These are phyloP conservation scores for Bovichtus diacanthus DNA, from an alignment of 2,797 vertebrate species.

Conservation along the genomic window DNA sequence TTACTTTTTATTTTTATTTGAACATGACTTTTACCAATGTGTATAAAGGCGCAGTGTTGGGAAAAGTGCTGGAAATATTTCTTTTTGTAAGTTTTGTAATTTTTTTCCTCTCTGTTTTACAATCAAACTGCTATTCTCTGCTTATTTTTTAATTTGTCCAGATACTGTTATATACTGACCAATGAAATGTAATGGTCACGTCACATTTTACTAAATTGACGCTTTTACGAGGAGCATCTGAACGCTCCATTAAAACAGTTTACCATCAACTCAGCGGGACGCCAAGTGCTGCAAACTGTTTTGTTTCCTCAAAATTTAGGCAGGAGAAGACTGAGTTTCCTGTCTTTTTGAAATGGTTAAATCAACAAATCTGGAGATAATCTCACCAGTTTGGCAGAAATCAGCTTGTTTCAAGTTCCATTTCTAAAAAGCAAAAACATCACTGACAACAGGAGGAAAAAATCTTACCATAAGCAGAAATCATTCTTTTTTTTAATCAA, in stretches of 20 bases:
- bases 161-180: neutral
- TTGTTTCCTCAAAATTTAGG: conserved; percentile 6
- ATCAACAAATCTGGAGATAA: neutral
- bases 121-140: neutral
- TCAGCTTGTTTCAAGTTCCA: neutral
- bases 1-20: too few species aligned
- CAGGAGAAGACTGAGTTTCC: neutral
- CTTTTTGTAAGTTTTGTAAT: too few species aligned
- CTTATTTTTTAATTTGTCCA: neutral
- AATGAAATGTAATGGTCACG: neutral
- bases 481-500: neutral
- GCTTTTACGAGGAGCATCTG: conserved; percentile 26
- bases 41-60: too few species aligned
- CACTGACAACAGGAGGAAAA: neutral
- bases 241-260: conserved; percentile 36
- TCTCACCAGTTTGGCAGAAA: neutral
- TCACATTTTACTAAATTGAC: conserved; percentile 19
- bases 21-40: too few species aligned
- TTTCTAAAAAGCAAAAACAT: neutral
- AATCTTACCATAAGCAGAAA: neutral
- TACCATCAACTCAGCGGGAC: conserved; percentile 21
- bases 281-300: conserved; percentile 11
- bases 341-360: neutral
- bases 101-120: neutral
- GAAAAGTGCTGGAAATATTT: too few species aligned